Evolutionary conservation across 1,140 invertebrate species (phyloP), one percentile per base, ranked within the genome.

Genomic region (Gonioctena quinquepunctata): DNA sequence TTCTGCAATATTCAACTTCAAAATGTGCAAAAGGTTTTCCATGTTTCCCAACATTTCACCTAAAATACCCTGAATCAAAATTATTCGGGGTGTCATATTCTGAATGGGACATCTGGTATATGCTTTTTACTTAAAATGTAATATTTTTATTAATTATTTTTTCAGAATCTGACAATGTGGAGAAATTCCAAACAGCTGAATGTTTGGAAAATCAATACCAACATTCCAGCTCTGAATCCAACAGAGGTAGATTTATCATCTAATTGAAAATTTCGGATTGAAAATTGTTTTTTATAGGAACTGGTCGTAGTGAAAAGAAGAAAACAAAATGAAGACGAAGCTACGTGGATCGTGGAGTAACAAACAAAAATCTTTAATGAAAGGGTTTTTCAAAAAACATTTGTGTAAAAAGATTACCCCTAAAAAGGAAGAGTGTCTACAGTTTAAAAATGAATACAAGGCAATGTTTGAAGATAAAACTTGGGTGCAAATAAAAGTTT

Each of bases 401-500:
- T 22, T 59, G 21, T 19, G 13, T 22, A 23, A 23, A 22, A 59
- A 59, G 23, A 59, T 59, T 23, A 22, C 56, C n/a, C 56, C 56
- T 7, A 59, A 59, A 23, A 59, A 59, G 23, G 18, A 59, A 13
- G 56, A 59, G 23, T 19, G 18, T 59, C 6, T 59, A n/a, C 18
- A 59, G n/a, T 59, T 59, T 23, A 18, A 59, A 59, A 59, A 13
- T 59, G n/a, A 59, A 23, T 59, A 59, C 56, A 3, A 59, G 25
- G 19, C 21, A 21, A 4, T 59, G 56, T 59, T 59, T 23, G 25
- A 21, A 13, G 23, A 59, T 4, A 59, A 59, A 59, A 21, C 56
- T 59, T 59, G 56, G 56, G 23, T 59, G 25, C 56, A 59, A 23
- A 59, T 59, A 22, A 59, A 59, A 59, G 56, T 59, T 18, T 59